Evolutionary conservation across 2,797 vertebrate genomes (phyloP).

Genomic region (Sebastes elongatus): DNA sequence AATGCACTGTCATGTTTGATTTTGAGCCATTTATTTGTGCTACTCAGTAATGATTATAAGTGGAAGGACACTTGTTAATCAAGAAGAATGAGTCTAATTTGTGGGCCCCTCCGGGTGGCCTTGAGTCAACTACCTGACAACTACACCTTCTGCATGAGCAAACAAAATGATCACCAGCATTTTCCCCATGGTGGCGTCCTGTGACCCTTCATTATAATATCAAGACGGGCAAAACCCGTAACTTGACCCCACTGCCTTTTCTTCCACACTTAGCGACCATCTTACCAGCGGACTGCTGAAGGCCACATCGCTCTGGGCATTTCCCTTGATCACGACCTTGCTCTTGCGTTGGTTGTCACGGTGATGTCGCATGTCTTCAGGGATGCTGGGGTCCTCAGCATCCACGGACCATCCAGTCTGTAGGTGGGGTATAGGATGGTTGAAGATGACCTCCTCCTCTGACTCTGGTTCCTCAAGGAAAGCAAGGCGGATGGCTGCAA

Average conservation of each 20-base stretch:
- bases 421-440: slow-evolving; percentile 47
- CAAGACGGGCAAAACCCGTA: background rate
- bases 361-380: slow-evolving; percentile 51
- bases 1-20: background rate
- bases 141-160: background rate
- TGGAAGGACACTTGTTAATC: background rate
- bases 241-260: background rate
- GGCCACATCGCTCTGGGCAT: slow-evolving; percentile 81
- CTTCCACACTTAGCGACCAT: slow-evolving; percentile 13
- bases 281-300: slow-evolving; percentile 94
- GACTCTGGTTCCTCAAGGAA: slow-evolving; percentile 81
- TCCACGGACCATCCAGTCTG: slow-evolving; percentile 58
- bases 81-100: slow-evolving; percentile 2
- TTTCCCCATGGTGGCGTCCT: background rate
- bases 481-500: slow-evolving; percentile 86
- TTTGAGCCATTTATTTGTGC: background rate
- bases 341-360: slow-evolving; percentile 72
- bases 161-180: background rate
- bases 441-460: slow-evolving; percentile 83
- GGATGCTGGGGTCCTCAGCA: slow-evolving; percentile 52
- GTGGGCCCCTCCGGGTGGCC: background rate
- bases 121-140: background rate
- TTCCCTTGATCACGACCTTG: slow-evolving; percentile 68
- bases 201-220: background rate
- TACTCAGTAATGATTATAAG: background rate